phyloP scores from a whole-genome alignment of 2,888 invertebrate genomes.

The Xylocampa areola region DNA sequence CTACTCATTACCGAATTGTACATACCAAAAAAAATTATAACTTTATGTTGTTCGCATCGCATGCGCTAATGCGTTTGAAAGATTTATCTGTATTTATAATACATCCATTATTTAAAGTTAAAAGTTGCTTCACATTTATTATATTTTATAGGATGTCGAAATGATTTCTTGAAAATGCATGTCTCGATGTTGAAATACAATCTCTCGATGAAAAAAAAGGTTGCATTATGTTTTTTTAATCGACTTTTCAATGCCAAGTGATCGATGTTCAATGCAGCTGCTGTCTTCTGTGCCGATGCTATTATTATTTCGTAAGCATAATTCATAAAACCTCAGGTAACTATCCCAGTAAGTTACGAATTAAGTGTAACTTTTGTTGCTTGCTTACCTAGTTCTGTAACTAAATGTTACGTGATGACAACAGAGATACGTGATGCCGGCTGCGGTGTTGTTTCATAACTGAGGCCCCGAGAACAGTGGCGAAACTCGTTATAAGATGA shows the following conservation, averaged over 20 bases:
- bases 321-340: constrained; percentile 32
- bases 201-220: constrained; percentile 11
- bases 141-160: constrained; percentile 10
- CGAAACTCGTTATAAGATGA: constrained; percentile 20
- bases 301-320: constrained; percentile 31
- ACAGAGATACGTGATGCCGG: constrained; percentile 46
- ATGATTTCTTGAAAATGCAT: constrained; percentile 12
- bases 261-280: constrained; percentile 22
- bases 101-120: not conserved
- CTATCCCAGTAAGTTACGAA: constrained; percentile 10
- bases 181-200: constrained; percentile 26
- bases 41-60: no score
- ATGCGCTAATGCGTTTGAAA: no score
- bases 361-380: constrained; percentile 8
- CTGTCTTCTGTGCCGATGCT: constrained; percentile 36
- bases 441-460: constrained; percentile 53
- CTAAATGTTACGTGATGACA: constrained; percentile 55
- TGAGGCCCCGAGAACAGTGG: constrained; percentile 37
- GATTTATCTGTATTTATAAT: not conserved
- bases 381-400: constrained; percentile 20
- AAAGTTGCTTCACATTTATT: not conserved
- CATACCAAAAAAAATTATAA: no score
- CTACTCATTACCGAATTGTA: no score
- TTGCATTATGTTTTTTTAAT: constrained; percentile 10
- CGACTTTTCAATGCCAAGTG: constrained; percentile 36